phyloP scores from a whole-genome alignment of 2,113 vertebrate genomes.

The Uria lomvia region DNA sequence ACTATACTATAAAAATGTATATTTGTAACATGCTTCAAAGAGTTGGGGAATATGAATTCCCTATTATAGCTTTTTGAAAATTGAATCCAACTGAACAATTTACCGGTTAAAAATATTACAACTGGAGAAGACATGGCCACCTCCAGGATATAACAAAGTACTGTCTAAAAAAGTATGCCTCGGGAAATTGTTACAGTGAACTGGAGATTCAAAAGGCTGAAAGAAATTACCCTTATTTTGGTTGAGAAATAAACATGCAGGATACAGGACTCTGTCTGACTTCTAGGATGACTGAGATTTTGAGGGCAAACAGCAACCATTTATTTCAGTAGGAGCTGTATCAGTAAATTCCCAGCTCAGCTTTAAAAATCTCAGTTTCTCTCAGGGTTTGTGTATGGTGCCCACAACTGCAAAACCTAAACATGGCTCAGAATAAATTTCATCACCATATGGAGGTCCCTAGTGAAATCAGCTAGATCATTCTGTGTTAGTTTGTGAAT shows the following conservation, averaged over 20 bases:
- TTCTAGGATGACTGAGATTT: background rate
- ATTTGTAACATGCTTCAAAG: background rate
- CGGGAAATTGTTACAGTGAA: background rate
- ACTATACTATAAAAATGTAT: background rate
- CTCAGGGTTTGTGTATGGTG: slow-evolving; percentile 21
- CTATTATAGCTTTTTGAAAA: background rate
- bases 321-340: background rate
- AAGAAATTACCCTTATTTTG: background rate
- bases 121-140: background rate
- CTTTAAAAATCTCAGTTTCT: slow-evolving; percentile 10
- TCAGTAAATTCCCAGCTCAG: slow-evolving; percentile 24
- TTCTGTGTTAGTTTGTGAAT: slow-evolving; percentile 53
- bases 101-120: background rate
- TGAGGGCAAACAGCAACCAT: background rate
- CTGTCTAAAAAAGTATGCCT: background rate
- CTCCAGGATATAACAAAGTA: background rate
- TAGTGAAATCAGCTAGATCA: slow-evolving; percentile 63
- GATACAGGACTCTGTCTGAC: background rate
- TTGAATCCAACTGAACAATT: background rate
- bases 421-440: slow-evolving; percentile 66
- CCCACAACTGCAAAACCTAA: slow-evolving; percentile 43
- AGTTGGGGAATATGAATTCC: background rate
- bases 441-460: slow-evolving; percentile 65
- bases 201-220: background rate
- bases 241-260: background rate